phyloP scores from a whole-genome alignment of 2,888 invertebrate genomes.

The Cerastis leucographa region DNA sequence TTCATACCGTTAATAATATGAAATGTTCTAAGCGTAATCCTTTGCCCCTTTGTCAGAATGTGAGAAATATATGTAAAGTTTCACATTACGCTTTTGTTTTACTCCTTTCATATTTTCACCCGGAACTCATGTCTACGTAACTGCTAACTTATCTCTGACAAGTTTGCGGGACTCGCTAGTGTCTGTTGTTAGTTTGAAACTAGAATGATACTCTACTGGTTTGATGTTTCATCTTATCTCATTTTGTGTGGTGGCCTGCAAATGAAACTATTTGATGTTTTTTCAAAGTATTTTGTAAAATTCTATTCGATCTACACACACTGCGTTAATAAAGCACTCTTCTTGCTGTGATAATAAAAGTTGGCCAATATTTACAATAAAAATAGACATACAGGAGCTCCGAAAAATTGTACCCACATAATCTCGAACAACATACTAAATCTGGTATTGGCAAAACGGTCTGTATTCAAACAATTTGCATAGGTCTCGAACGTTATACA shows the following conservation, averaged over 20 bases:
- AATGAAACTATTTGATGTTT: conserved; percentile 11
- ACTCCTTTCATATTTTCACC: conserved; percentile 72
- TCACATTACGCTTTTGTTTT: conserved; percentile 48
- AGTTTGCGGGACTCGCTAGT: conserved; percentile 72
- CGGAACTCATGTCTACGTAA: conserved; percentile 67
- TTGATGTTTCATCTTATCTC: conserved; percentile 55
- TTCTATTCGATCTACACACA: neutral
- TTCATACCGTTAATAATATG: conserved; percentile 6
- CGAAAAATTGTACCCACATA: neutral
- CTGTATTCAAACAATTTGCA: conserved; percentile 55
- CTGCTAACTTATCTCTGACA: conserved; percentile 70
- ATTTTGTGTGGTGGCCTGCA: conserved; percentile 26
- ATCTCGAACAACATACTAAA: conserved; percentile 24
- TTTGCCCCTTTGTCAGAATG: conserved; percentile 31
- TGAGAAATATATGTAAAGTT: conserved; percentile 63
- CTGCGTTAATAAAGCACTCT: neutral
- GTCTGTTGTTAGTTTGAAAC: conserved; percentile 75
- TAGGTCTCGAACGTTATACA: conserved; percentile 41
- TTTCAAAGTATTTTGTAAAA: neutral
- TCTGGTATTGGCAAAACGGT: conserved; percentile 36
- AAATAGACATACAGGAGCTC: neutral
- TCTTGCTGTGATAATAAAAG: neutral
- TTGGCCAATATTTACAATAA: neutral
- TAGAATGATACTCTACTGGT: conserved; percentile 67
- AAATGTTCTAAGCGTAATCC: conserved; percentile 26